Conservation (phyloP, 1,140 invertebrate genomes). For the Drosophila obscura region DNA sequence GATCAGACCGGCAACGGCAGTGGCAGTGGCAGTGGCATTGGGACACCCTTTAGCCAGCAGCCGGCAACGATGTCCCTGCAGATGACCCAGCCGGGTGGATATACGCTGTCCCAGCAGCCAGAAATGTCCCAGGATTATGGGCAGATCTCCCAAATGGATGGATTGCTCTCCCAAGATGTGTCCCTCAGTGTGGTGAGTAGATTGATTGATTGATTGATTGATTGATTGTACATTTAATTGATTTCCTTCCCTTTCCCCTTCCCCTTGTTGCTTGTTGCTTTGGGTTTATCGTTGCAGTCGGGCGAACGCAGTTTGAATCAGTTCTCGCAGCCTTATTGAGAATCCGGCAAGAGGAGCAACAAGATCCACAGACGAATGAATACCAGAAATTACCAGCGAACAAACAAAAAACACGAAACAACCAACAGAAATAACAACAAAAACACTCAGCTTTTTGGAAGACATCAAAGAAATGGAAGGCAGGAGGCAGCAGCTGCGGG, state of each 20-base stretch:
- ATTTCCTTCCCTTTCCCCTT: neutral
- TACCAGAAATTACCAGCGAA: conserved; percentile 33
- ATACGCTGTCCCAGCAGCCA: conserved; percentile 90
- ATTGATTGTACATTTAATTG: too few relatives aligned
- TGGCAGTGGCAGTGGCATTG: neutral
- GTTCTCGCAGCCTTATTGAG: conserved; percentile 83
- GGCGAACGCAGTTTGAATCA: conserved; percentile 76
- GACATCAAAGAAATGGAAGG: conserved; percentile 28
- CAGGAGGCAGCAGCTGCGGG: conserved; percentile 54
- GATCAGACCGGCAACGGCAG: neutral
- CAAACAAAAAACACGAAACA: conserved; percentile 58
- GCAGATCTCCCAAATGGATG: conserved; percentile 97
- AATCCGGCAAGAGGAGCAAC: conserved; percentile 53
- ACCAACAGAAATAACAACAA: conserved; percentile 53
- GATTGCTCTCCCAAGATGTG: conserved; percentile 94
- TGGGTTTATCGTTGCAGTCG: conserved; percentile 18
- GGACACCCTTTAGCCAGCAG: conserved; percentile 84
- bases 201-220: neutral
- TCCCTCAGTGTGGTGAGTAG: conserved; percentile 72
- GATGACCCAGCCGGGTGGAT: conserved; percentile 88
- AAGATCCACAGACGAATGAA: conserved; percentile 64
- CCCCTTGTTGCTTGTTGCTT: too few relatives aligned
- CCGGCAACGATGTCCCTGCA: conserved; percentile 87
- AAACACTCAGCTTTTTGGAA: conserved; percentile 62
- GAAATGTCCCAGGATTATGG: conserved; percentile 95